phyloP scores from a whole-genome alignment of 2,797 vertebrate species.

The Gobionotothen gibberifrons region DNA sequence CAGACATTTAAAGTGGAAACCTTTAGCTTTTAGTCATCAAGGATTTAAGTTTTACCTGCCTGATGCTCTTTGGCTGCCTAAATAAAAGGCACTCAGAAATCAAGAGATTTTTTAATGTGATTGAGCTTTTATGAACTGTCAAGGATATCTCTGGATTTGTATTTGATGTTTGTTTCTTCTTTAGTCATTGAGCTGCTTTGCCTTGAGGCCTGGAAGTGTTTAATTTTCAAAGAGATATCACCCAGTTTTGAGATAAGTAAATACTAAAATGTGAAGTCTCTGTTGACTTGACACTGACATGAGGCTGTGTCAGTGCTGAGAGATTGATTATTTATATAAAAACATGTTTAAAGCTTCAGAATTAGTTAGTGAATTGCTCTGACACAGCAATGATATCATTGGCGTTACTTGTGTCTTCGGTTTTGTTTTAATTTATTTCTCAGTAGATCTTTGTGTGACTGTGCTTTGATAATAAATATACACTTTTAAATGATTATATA shows the following conservation, averaged over 20 bases:
- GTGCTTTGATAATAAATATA: background rate
- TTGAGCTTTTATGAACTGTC: slow-evolving; percentile 1
- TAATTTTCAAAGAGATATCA: background rate
- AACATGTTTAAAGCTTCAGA: background rate
- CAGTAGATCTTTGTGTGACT: background rate
- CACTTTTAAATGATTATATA: background rate
- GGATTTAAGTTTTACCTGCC: background rate
- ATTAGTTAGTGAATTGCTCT: background rate
- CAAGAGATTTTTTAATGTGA: background rate
- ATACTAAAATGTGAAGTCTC: background rate
- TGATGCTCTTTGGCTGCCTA: background rate
- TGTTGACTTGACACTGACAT: background rate
- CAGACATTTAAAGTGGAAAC: background rate
- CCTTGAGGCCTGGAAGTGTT: background rate
- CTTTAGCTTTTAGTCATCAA: no score
- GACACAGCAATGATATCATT: background rate
- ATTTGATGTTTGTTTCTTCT: background rate
- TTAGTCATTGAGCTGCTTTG: slow-evolving; percentile 2
- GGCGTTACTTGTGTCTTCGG: background rate
- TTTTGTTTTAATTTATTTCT: background rate
- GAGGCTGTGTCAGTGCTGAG: background rate
- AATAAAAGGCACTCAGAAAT: background rate
- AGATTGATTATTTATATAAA: background rate
- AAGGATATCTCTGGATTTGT: background rate
- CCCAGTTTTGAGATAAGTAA: background rate